Conservation (phyloP, 2,888 invertebrate genomes). For the Julus scanicus region DNA sequence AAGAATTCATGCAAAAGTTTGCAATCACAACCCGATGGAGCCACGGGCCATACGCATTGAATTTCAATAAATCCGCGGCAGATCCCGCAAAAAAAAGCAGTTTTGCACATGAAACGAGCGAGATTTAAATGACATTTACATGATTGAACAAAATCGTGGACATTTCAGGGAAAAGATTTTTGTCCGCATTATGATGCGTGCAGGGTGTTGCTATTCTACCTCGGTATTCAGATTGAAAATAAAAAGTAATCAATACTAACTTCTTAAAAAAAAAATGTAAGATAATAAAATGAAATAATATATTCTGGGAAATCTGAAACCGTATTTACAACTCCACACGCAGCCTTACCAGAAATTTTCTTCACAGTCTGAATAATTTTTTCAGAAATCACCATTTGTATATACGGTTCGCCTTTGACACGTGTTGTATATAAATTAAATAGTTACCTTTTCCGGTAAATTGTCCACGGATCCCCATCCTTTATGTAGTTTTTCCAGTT, state of each 20-base stretch:
- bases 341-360: not conserved
- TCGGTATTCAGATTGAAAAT: not conserved
- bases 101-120: conserved; percentile 6
- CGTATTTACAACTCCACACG: not conserved
- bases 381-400: not conserved
- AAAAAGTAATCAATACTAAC: not conserved
- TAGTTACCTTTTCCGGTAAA: conserved; percentile 67
- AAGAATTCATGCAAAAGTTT: conserved; percentile 31
- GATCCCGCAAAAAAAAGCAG: not conserved
- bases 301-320: not conserved
- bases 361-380: no score
- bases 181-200: not conserved
- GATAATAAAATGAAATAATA: not conserved
- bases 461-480: conserved; percentile 92
- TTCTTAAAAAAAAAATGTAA: not conserved
- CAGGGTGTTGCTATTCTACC: not conserved
- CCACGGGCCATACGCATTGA: conserved; percentile 31
- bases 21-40: not conserved
- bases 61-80: conserved; percentile 23
- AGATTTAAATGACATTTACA: conserved; percentile 41
- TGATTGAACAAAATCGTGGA: conserved; percentile 34
- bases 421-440: not conserved
- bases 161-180: conserved; percentile 5
- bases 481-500: conserved; percentile 75
- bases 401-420: not conserved